phyloP scores from a whole-genome alignment of 2,113 vertebrate genomes.

The Hemicordylus capensis region DNA sequence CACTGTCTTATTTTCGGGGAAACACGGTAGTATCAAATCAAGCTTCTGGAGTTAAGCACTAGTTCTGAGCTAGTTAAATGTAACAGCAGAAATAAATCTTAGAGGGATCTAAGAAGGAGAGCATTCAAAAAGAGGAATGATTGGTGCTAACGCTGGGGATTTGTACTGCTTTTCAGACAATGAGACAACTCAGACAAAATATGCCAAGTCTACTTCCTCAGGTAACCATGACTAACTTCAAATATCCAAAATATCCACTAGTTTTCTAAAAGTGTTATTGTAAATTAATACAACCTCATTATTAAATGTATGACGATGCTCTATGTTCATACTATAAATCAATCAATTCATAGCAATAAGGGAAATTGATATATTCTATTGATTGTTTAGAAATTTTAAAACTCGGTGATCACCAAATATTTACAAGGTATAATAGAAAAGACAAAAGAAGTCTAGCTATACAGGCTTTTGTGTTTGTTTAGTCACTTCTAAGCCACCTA shows the following conservation, averaged over 20 bases:
- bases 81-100: not conserved
- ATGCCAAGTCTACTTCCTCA: conserved; percentile 58
- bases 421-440: not conserved
- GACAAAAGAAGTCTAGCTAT: not conserved
- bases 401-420: not conserved
- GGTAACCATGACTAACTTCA: conserved; percentile 41
- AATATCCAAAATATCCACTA: too few relatives aligned
- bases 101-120: not conserved
- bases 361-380: not conserved
- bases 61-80: not conserved
- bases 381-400: not conserved
- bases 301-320: not conserved
- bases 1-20: too few relatives aligned
- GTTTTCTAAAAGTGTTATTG: not conserved
- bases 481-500: not conserved
- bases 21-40: not conserved
- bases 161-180: conserved; percentile 55
- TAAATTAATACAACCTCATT: not conserved
- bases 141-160: not conserved
- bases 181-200: conserved; percentile 57
- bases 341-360: not conserved
- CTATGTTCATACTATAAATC: not conserved
- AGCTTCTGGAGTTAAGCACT: not conserved
- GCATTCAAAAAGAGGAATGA: not conserved
- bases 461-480: too few relatives aligned